phyloP scores from a whole-genome alignment of 2,797 vertebrate genomes.

The Perdix hodgsoniae region DNA sequence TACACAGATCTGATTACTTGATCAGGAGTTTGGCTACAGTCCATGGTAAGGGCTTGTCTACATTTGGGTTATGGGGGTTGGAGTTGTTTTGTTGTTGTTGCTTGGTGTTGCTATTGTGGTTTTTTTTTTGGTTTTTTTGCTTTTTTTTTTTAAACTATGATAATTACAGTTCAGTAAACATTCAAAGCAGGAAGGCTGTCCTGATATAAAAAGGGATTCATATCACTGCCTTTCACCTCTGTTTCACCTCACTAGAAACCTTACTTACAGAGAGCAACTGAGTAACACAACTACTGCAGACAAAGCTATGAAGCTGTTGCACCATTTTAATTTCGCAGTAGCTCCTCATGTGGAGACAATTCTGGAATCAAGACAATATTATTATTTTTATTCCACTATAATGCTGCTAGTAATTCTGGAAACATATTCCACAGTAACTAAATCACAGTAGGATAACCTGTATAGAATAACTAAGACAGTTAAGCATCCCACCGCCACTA shows the following conservation, averaged over 20 bases:
- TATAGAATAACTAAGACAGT: neutral
- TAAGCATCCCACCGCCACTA: neutral
- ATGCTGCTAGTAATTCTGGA: neutral
- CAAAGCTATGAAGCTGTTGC: neutral
- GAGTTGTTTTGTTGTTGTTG: neutral
- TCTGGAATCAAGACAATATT: neutral
- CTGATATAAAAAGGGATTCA: neutral
- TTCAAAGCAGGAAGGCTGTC: neutral
- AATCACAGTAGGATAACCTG: neutral
- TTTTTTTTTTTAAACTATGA: too few species aligned
- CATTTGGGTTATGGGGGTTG: neutral
- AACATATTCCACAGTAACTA: constrained; percentile 18
- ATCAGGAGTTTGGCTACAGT: neutral
- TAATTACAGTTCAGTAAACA: neutral
- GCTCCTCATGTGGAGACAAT: neutral
- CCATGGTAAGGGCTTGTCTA: neutral
- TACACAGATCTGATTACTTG: fast-evolving
- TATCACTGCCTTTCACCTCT: neutral
- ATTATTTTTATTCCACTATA: constrained; percentile 4
- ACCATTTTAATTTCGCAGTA: neutral
- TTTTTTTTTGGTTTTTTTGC: too few species aligned
- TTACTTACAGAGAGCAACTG: neutral
- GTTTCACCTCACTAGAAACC: neutral
- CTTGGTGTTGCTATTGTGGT: neutral
- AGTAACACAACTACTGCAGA: neutral